Evolutionary conservation across 1,140 invertebrate species (phyloP).

Genomic region (Danaus plexippus): DNA sequence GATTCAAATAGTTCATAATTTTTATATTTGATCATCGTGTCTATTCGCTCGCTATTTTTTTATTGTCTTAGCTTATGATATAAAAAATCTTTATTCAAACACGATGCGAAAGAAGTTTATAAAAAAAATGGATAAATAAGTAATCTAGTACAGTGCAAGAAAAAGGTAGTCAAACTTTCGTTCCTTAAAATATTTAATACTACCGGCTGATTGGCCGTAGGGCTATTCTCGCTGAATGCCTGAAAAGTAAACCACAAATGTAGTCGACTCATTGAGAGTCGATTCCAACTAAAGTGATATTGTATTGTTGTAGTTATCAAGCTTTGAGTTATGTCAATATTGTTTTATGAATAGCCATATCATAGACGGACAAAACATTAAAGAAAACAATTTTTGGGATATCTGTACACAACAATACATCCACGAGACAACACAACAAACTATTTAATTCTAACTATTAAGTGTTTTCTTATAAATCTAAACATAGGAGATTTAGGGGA

Average conservation of each 20-base stretch:
- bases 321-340: slow-evolving; percentile 9
- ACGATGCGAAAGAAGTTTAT: slow-evolving; percentile 64
- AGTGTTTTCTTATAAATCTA: slow-evolving; percentile 57
- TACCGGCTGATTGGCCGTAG: slow-evolving; percentile 78
- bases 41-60: slow-evolving; percentile 15
- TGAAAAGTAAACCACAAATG: slow-evolving; percentile 74
- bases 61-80: slow-evolving; percentile 24
- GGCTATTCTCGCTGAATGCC: slow-evolving; percentile 78
- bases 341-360: too few relatives aligned
- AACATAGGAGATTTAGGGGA: slow-evolving; percentile 57
- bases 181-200: slow-evolving; percentile 70
- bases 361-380: too few relatives aligned
- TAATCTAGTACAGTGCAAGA: slow-evolving; percentile 67
- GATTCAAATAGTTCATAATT: slow-evolving; percentile 12
- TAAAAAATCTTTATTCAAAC: slow-evolving; percentile 45
- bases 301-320: slow-evolving; percentile 59
- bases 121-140: slow-evolving; percentile 44
- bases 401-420: slow-evolving; percentile 64
- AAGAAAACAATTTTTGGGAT: slow-evolving; percentile 5
- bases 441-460: slow-evolving; percentile 61
- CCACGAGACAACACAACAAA: slow-evolving; percentile 65
- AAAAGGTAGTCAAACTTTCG: slow-evolving; percentile 62
- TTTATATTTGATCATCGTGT: slow-evolving; percentile 32
- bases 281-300: slow-evolving; percentile 61
- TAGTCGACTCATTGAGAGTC: slow-evolving; percentile 66